Base-by-base conservation (phyloP, 2,113 vertebrate genomes). In the Hystrix brachyura region DNA sequence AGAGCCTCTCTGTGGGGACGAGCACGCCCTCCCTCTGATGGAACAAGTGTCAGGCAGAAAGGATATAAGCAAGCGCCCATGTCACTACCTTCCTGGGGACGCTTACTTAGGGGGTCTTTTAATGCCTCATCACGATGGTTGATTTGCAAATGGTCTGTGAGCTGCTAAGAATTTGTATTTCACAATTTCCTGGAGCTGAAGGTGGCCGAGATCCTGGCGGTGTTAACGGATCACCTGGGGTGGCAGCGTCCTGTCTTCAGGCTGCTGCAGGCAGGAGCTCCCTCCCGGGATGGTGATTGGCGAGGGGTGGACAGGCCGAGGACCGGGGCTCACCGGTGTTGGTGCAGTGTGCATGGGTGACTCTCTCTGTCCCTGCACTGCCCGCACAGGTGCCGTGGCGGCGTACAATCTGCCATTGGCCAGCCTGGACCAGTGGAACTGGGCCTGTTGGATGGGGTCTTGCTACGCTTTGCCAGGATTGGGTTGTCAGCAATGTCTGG, bases 111-210 rank as follows among this genome's bases (percentile, higher is more conserved):
- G 95, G 94, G 91, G 38, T 21, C 62, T 51, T 15, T 65, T 21
- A 74, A 7, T 14, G 80, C 90, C 87, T 67, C 3, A 0, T 89
- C 64, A 96, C 34, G 53, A 13, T 3, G 88, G 87, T 84, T 93
- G 80, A 1, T 21, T 74, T 78, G 93, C 79, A 59, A 19, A 59
- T 0, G 38, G 59, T 23, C 29, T 32, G 43, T 82, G 25, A 17
- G 93, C 94, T 93, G 97, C 97, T 93, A 72, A 55, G 29, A 13
- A 62, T 51, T 46, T 60, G 83, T 23, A 65, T 81, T 91, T 82
- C 72, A 65, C 91, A 17, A n/a, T 86, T 91, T 64, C 87, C 65
- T 90, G 87, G 87, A 91, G 69, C 38, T 0, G 72, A 65, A 1
- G 0, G 60, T 43, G 79, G 89, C 94, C 51, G 0, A 5, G 21